Conservation (phyloP, 2,113 vertebrate species). For the Galeopterus variegatus region DNA sequence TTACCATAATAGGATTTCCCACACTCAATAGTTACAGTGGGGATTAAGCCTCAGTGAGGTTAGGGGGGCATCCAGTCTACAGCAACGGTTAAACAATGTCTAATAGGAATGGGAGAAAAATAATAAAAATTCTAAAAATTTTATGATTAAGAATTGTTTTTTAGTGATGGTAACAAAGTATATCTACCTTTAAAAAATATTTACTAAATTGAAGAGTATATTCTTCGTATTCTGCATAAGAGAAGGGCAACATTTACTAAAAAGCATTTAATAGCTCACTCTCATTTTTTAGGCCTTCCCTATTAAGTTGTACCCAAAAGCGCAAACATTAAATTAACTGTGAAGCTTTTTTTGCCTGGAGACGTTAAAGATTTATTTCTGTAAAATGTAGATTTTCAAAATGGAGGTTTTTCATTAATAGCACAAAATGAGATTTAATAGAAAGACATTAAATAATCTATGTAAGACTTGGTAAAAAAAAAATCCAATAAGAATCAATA, state of each 20-base stretch:
- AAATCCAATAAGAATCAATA: conserved; percentile 48
- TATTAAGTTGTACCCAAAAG: too few species aligned
- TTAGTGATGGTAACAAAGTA: conserved; percentile 92
- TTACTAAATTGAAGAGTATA: conserved; percentile 93
- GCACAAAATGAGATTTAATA: conserved; percentile 79
- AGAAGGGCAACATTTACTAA: conserved; percentile 96
- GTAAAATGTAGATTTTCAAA: conserved; percentile 87
- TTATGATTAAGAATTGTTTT: conserved; percentile 91
- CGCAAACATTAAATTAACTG: too few species aligned
- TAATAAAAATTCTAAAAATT: conserved; percentile 91
- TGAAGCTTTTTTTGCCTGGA: too few species aligned
- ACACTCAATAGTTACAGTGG: too few species aligned
- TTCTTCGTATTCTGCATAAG: conserved; percentile 94
- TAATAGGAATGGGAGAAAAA: conserved; percentile 90
- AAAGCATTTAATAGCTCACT: conserved; percentile 92
- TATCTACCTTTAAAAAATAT: conserved; percentile 92
- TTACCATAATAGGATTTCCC: too few species aligned
- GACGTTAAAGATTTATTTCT: conserved; percentile 68
- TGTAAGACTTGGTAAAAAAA: conserved; percentile 80
- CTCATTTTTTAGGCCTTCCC: too few species aligned
- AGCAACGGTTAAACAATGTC: conserved; percentile 91
- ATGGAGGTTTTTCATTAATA: conserved; percentile 84
- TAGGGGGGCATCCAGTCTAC: too few species aligned
- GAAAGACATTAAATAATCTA: conserved; percentile 81
- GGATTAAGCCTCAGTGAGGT: too few species aligned